These are phyloP conservation scores for Diorhabda carinulata DNA, from an alignment of 1,140 invertebrate genomes.

Conservation along the genomic window DNA sequence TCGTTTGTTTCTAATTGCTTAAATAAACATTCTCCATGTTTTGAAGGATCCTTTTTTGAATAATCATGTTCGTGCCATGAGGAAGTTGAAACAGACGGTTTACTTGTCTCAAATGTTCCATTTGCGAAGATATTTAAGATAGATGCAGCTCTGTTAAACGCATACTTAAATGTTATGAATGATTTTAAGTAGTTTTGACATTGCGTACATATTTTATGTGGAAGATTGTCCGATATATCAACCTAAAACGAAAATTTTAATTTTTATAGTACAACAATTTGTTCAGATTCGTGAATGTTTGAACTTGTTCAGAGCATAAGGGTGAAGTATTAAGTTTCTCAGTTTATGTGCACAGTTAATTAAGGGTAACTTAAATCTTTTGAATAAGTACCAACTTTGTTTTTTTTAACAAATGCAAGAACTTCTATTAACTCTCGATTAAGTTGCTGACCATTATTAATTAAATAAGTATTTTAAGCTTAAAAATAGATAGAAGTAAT, in stretches of 20 bases:
- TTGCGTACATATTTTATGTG: slow-evolving; percentile 15
- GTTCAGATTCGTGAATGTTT: no score
- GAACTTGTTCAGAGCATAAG: no score
- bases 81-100: neutral
- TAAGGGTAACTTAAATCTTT: neutral
- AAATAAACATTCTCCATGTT: neutral
- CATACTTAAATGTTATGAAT: slow-evolving; percentile 12
- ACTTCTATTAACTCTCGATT: neutral
- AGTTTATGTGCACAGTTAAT: neutral
- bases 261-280: neutral
- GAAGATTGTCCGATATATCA: slow-evolving; percentile 7
- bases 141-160: slow-evolving; percentile 14
- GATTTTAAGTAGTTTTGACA: slow-evolving; percentile 19
- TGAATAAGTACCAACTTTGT: neutral
- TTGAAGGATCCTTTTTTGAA: neutral
- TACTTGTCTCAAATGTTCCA: neutral
- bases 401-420: neutral
- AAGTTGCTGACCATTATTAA: neutral
- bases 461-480: neutral
- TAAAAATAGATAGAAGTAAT: neutral
- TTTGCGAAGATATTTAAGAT: slow-evolving; percentile 13
- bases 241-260: slow-evolving; percentile 8
- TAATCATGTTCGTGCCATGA: neutral
- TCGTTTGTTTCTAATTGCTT: neutral
- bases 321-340: no score